phyloP scores from a whole-genome alignment of 1,140 invertebrate genomes.

The Drosophila hydei region DNA sequence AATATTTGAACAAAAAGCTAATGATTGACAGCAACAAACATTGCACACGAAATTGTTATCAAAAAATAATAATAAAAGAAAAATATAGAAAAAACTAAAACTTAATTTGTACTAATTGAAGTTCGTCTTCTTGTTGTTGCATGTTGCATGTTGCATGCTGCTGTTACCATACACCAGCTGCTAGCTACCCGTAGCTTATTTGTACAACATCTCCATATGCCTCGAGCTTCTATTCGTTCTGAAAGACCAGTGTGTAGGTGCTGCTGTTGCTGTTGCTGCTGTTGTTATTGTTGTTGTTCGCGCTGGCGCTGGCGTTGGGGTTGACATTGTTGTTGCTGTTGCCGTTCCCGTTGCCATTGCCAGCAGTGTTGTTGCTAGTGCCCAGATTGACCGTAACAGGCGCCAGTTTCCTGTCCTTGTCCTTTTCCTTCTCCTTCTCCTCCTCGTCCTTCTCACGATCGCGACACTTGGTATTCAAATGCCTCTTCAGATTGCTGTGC shows the following conservation, averaged over 20 bases:
- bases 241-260: slow-evolving; percentile 78
- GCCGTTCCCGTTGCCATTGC: slow-evolving; percentile 12
- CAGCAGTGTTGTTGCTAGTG: slow-evolving; percentile 1
- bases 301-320: too few species aligned
- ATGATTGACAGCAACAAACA: slow-evolving; percentile 22
- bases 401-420: background rate
- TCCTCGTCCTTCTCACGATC: slow-evolving; percentile 79
- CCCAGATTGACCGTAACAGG: slow-evolving; percentile 3
- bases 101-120: slow-evolving; percentile 56
- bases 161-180: background rate
- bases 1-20: slow-evolving; percentile 2
- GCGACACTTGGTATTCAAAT: slow-evolving; percentile 84
- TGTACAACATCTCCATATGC: slow-evolving; percentile 52
- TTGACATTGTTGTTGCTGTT: too few species aligned
- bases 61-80: slow-evolving; percentile 7
- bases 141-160: background rate
- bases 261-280: slow-evolving; percentile 51
- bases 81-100: slow-evolving; percentile 15
- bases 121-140: slow-evolving; percentile 9
- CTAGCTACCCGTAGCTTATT: slow-evolving; percentile 29
- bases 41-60: slow-evolving; percentile 22
- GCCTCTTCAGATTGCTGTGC: slow-evolving; percentile 85
- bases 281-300: too few species aligned
- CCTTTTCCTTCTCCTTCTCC: slow-evolving; percentile 59
- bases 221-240: slow-evolving; percentile 60